phyloP scores from a whole-genome alignment of 2,888 invertebrate species.

The Ennomos quercinarius region DNA sequence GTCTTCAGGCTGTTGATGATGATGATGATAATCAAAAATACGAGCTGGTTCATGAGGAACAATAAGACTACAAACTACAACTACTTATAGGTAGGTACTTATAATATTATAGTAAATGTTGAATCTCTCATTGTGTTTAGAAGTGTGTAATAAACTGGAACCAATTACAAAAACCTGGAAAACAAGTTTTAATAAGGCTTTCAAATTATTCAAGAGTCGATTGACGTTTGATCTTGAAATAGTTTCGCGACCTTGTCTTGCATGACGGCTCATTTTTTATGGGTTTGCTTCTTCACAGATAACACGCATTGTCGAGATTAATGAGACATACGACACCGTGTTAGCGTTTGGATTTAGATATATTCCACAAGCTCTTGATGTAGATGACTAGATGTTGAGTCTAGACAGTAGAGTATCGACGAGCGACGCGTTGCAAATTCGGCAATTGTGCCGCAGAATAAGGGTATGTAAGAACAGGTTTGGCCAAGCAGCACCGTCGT shows the following conservation, averaged over 20 bases:
- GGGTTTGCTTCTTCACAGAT: constrained; percentile 26
- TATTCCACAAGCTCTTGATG: too few relatives aligned
- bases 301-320: constrained; percentile 22
- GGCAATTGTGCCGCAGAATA: constrained; percentile 64
- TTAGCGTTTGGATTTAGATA: not conserved
- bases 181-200: constrained; percentile 16
- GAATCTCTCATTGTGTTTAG: too few relatives aligned
- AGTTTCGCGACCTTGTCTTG: constrained; percentile 26
- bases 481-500: constrained; percentile 54
- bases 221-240: constrained; percentile 25
- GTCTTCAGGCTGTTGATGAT: too few relatives aligned
- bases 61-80: too few relatives aligned
- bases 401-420: not conserved
- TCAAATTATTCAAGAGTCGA: constrained; percentile 12
- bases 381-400: too few relatives aligned
- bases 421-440: constrained; percentile 54
- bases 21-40: too few relatives aligned
- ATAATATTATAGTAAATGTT: too few relatives aligned
- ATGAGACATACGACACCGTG: constrained; percentile 24
- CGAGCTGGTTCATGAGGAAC: too few relatives aligned
- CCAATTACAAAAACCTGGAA: constrained; percentile 1
- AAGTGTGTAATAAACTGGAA: too few relatives aligned
- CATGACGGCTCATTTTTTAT: constrained; percentile 6
- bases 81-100: too few relatives aligned
- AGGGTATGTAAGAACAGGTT: constrained; percentile 77